A percentile compares a stretch with the other conserved stretches of the same genome.
Conservation (phyloP, 2,888 invertebrate genomes). For the Synergus itoensis region DNA sequence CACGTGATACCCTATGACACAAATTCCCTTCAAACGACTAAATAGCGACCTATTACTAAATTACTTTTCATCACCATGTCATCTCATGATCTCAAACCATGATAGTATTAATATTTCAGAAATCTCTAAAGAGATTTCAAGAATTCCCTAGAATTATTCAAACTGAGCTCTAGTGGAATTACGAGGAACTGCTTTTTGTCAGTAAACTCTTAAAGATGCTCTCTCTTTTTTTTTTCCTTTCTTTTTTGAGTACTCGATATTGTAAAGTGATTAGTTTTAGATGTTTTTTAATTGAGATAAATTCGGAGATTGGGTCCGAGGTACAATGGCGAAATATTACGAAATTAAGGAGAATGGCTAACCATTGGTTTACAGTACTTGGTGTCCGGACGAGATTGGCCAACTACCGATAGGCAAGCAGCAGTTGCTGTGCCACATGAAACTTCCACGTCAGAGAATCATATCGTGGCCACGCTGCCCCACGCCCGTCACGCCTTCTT, state of each 20-base stretch:
- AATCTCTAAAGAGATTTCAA: neutral
- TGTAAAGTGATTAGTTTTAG: constrained; percentile 12
- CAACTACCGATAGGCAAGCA: constrained; percentile 75
- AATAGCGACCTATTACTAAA: constrained; percentile 5
- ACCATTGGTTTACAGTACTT: constrained; percentile 75
- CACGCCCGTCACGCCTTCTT: constrained; percentile 76
- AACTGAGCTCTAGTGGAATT: constrained; percentile 6
- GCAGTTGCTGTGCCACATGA: constrained; percentile 71
- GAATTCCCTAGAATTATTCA: neutral
- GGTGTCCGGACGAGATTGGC: constrained; percentile 77
- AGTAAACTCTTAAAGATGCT: neutral
- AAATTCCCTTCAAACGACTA: neutral
- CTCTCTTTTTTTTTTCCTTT: neutral
- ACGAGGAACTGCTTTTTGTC: neutral
- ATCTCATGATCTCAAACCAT: neutral
- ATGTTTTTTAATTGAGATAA: neutral
- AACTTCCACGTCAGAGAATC: constrained; percentile 74
- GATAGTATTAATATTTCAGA: neutral
- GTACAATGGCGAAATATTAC: constrained; percentile 61
- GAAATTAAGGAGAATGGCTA: constrained; percentile 57
- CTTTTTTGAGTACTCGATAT: neutral
- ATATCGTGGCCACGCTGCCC: constrained; percentile 75
- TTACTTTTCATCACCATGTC: constrained; percentile 26
- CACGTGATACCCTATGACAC: constrained; percentile 31
- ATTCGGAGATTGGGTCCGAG: constrained; percentile 52